phyloP scores from a whole-genome alignment of 2,113 vertebrate species.

The Acanthochromis polyacanthus region DNA sequence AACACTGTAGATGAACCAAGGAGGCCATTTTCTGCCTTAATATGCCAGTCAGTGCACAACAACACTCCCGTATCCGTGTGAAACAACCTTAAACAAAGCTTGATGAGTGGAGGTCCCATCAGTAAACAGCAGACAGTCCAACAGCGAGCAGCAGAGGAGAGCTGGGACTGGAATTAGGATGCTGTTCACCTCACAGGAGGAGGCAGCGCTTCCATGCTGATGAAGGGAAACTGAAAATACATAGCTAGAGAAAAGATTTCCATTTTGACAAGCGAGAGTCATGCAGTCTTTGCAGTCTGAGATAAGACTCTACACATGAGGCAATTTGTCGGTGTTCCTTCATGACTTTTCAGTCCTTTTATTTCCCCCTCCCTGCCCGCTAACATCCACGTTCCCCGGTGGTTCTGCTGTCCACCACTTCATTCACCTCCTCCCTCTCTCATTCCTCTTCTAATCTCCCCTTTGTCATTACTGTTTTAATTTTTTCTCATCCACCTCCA shows the following conservation, averaged over 20 bases:
- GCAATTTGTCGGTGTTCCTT: too few relatives aligned
- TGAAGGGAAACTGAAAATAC: neutral
- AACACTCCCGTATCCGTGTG: constrained; percentile 2
- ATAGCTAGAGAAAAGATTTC: neutral
- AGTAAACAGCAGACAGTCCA: constrained; percentile 29
- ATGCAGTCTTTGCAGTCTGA: too few relatives aligned
- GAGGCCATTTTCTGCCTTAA: constrained; percentile 17
- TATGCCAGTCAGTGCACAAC: constrained; percentile 8
- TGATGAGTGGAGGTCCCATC: neutral
- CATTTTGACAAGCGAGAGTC: too few relatives aligned
- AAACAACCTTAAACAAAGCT: constrained; percentile 21
- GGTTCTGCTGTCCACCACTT: neutral
- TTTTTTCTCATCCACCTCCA: constrained; percentile 18
- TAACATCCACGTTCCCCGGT: constrained; percentile 5
- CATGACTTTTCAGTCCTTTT: neutral
- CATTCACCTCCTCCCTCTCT: neutral
- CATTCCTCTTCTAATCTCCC: constrained; percentile 33
- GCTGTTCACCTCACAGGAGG: neutral
- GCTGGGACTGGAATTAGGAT: constrained; percentile 6
- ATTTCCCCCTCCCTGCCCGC: neutral
- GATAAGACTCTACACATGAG: too few relatives aligned
- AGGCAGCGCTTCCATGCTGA: neutral
- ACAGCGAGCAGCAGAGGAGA: constrained; percentile 14
- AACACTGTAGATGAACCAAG: neutral
- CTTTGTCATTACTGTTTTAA: constrained; percentile 38